Percentiles rank a stretch among this genome's conserved stretches.
phyloP scores from a whole-genome alignment of 2,113 vertebrate genomes.

The Brachionichthys hirsutus region DNA sequence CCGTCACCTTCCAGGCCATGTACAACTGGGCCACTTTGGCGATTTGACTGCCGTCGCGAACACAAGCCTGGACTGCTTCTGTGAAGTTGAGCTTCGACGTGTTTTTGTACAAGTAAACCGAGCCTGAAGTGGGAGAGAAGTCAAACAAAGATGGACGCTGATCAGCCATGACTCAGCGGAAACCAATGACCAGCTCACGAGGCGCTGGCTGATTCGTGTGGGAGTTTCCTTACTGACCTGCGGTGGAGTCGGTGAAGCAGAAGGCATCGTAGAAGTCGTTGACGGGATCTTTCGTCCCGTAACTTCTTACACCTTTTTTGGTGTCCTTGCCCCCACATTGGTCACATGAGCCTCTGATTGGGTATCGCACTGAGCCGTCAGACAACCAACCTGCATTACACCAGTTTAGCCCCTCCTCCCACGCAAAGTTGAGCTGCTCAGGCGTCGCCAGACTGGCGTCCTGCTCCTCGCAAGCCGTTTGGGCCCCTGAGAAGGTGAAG shows the following conservation, averaged over 20 bases:
- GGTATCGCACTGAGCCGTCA: constrained; percentile 89
- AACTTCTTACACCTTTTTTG: constrained; percentile 87
- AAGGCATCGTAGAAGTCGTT: constrained; percentile 86
- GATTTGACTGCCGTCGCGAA: constrained; percentile 72
- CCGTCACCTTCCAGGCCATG: constrained; percentile 85
- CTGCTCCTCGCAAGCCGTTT: constrained; percentile 83
- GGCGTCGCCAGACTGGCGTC: constrained; percentile 85
- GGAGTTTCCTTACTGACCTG: constrained; percentile 73
- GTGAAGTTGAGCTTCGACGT: constrained; percentile 77
- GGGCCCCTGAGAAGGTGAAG: constrained; percentile 84
- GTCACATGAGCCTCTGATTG: constrained; percentile 79
- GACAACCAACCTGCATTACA: constrained; percentile 91
- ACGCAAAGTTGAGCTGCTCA: constrained; percentile 86
- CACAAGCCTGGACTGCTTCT: constrained; percentile 83
- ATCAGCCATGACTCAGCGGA: too few species aligned
- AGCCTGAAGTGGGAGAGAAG: constrained; percentile 70
- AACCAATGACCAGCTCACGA: too few species aligned
- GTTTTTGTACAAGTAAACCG: constrained; percentile 83
- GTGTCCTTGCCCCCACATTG: constrained; percentile 73
- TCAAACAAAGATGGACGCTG: neutral
- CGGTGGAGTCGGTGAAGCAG: constrained; percentile 84
- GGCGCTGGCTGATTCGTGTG: too few species aligned
- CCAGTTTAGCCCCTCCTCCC: constrained; percentile 85
- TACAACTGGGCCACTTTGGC: constrained; percentile 91
- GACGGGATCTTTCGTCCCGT: constrained; percentile 80